These are phyloP conservation scores for Eledone cirrhosa DNA, from an alignment of 2,888 invertebrate genomes.

Conservation along the genomic window DNA sequence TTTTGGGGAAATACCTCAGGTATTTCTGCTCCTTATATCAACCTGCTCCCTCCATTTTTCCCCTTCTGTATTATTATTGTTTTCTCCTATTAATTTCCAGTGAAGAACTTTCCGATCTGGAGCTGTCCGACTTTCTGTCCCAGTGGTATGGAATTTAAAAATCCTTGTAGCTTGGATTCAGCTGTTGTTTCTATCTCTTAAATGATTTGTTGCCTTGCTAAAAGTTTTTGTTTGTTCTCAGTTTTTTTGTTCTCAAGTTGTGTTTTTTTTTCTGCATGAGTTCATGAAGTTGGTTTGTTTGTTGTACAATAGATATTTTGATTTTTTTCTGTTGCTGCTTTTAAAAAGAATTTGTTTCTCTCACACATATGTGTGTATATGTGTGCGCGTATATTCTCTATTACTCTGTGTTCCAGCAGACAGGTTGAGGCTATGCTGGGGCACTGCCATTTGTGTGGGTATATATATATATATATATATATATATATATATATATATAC, in stretches of 20 bases:
- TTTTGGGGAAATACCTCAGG: too few species aligned
- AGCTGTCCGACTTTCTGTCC: conserved; percentile 42
- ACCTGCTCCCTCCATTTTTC: too few species aligned
- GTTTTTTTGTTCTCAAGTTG: neutral
- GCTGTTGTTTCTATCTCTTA: conserved; percentile 15
- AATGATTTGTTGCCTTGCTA: conserved; percentile 15
- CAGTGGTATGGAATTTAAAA: conserved; percentile 39
- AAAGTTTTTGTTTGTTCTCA: neutral
- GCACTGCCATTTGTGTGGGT: too few species aligned
- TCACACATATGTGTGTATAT: too few species aligned
- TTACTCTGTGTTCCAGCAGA: too few species aligned
- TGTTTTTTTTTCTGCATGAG: conserved; percentile 11
- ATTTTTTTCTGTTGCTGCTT: conserved; percentile 10
- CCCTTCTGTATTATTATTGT: too few species aligned
- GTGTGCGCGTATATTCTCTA: too few species aligned
- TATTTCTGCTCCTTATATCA: too few species aligned
- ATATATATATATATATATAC: too few species aligned
- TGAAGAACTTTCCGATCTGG: conserved; percentile 39
- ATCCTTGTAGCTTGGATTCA: conserved; percentile 23
- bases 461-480: too few species aligned
- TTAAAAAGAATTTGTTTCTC: too few species aligned
- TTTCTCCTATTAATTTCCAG: conserved; percentile 10
- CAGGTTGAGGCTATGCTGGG: too few species aligned
- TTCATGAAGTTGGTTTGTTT: neutral
- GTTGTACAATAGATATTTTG: neutral